Conservation (phyloP, 2,888 invertebrate genomes). For the Ichneumon xanthorius region DNA sequence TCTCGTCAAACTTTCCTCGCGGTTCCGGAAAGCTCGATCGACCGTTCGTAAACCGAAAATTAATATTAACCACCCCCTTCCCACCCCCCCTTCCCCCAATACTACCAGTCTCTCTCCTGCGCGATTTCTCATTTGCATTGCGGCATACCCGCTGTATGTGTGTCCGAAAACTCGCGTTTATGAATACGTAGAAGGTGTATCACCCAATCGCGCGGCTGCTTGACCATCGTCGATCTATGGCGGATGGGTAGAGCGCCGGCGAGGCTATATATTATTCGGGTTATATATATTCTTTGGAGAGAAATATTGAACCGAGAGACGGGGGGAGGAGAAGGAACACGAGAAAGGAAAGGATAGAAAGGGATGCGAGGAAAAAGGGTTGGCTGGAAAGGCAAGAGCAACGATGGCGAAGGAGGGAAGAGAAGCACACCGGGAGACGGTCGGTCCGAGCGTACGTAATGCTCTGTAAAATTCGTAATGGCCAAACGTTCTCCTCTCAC, state of each 20-base stretch:
- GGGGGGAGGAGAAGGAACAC: slow-evolving; percentile 40
- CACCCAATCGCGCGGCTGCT: slow-evolving; percentile 64
- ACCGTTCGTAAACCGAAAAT: slow-evolving; percentile 75
- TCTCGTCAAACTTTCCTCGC: slow-evolving; percentile 50
- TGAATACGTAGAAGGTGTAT: slow-evolving; percentile 73
- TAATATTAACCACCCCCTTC: slow-evolving; percentile 77
- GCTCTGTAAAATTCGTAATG: slow-evolving; percentile 78
- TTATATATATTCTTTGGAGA: slow-evolving; percentile 77
- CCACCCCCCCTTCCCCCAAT: neutral
- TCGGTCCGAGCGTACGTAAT: slow-evolving; percentile 73
- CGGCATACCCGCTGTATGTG: slow-evolving; percentile 65
- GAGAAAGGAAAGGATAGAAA: slow-evolving; percentile 27
- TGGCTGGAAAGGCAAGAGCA: slow-evolving; percentile 61
- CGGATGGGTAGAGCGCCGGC: slow-evolving; percentile 72
- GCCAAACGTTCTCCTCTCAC: slow-evolving; percentile 67
- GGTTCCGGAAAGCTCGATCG: slow-evolving; percentile 71
- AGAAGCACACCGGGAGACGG: slow-evolving; percentile 55
- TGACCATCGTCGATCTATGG: slow-evolving; percentile 45
- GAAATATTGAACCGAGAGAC: slow-evolving; percentile 82
- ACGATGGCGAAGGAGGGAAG: slow-evolving; percentile 76
- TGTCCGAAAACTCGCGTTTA: slow-evolving; percentile 72
- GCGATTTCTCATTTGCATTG: slow-evolving; percentile 79
- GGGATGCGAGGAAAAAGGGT: slow-evolving; percentile 51
- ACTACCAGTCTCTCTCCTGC: slow-evolving; percentile 27
- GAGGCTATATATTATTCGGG: slow-evolving; percentile 82